Evolutionary conservation across 2,113 vertebrate genomes (phyloP).

Genomic region (Microtus montanus): DNA sequence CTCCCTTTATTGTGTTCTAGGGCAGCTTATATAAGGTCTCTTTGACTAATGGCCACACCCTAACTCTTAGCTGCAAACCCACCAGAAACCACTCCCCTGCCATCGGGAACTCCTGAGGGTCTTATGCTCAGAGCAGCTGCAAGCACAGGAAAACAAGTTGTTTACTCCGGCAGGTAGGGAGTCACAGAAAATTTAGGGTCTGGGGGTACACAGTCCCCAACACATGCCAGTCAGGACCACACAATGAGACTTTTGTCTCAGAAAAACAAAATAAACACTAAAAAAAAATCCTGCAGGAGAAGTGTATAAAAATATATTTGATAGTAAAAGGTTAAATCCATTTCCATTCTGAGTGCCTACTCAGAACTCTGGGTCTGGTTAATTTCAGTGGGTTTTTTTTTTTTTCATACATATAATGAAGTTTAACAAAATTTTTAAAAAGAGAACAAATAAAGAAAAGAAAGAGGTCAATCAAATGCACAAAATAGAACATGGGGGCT

Average conservation of each 20-base stretch:
- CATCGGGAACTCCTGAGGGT: no score
- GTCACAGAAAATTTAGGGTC: no score
- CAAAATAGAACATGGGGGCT: accelerated
- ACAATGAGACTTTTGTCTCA: neutral
- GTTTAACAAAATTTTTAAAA: neutral
- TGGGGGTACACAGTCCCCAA: no score
- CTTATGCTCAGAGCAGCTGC: no score
- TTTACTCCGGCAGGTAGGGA: no score
- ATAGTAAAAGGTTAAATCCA: neutral
- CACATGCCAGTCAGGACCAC: neutral
- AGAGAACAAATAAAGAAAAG: neutral
- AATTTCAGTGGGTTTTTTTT: neutral
- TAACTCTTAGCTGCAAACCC: no score
- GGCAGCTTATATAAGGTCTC: no score
- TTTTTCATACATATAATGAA: neutral
- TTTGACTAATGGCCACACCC: no score
- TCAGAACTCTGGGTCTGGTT: neutral
- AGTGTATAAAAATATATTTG: neutral
- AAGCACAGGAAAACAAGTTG: no score
- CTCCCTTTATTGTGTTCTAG: no score
- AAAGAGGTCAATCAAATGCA: neutral
- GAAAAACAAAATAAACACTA: neutral
- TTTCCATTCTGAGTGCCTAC: neutral
- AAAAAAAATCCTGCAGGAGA: neutral
- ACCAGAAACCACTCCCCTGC: no score